These are phyloP conservation scores for Erpornis zantholeuca DNA, from an alignment of 2,113 vertebrate species.

Conservation along the genomic window DNA sequence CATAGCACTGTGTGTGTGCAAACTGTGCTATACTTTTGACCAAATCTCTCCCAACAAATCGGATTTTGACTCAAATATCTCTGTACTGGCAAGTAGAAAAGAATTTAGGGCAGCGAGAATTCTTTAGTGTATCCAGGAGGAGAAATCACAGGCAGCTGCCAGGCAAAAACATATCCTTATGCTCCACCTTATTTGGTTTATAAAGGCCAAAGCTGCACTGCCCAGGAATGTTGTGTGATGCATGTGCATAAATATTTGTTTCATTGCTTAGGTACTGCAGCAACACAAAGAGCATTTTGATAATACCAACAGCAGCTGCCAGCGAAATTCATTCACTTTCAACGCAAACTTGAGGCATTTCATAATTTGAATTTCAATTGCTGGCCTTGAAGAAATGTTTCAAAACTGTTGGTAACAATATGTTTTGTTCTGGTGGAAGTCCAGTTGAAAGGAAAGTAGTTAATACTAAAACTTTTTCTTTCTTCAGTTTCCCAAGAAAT, in stretches of 20 bases:
- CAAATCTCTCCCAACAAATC: neutral
- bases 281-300: neutral
- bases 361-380: neutral
- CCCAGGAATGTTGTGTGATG: neutral
- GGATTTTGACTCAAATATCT: neutral
- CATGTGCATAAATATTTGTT: slow-evolving; percentile 40
- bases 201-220: neutral
- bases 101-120: neutral
- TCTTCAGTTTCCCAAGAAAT: neutral
- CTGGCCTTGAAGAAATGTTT: neutral
- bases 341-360: neutral
- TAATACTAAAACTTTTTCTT: neutral
- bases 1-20: neutral
- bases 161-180: neutral
- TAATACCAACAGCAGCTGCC: neutral
- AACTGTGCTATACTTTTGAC: neutral
- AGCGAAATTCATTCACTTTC: neutral
- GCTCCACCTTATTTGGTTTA: slow-evolving; percentile 21
- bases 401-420: neutral
- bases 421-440: neutral
- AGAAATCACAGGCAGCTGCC: slow-evolving; percentile 12
- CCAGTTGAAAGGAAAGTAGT: neutral
- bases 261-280: slow-evolving; percentile 53
- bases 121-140: neutral
- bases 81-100: neutral